These are phyloP conservation scores for Chouioia cunea DNA, from an alignment of 2,888 invertebrate species.

Conservation along the genomic window DNA sequence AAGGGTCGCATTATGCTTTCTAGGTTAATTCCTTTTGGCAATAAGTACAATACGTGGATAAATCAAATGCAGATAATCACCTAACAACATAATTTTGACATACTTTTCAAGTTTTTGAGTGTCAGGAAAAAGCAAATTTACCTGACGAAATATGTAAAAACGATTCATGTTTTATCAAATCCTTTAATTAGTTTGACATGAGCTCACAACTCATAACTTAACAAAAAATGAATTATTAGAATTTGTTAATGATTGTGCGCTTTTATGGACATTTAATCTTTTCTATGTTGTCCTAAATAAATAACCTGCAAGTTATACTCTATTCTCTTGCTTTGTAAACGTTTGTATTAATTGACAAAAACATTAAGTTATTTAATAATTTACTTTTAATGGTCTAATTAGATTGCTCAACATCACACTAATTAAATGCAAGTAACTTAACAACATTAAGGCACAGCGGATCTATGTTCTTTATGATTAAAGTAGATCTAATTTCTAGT, in stretches of 20 bases:
- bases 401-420: slow-evolving; percentile 34
- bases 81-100: slow-evolving; percentile 13
- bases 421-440: slow-evolving; percentile 48
- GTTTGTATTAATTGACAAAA: slow-evolving; percentile 16
- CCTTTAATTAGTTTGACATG: slow-evolving; percentile 22
- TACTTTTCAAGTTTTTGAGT: slow-evolving; percentile 30
- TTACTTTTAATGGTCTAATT: slow-evolving; percentile 19
- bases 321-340: neutral
- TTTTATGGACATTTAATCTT: slow-evolving; percentile 4
- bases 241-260: slow-evolving; percentile 20
- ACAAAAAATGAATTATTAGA: slow-evolving; percentile 1
- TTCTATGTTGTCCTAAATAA: slow-evolving; percentile 12
- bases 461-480: slow-evolving; percentile 37
- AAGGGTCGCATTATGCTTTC: slow-evolving; percentile 22
- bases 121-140: slow-evolving; percentile 17
- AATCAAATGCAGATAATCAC: slow-evolving; percentile 22
- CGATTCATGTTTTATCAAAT: slow-evolving; percentile 33
- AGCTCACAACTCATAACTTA: slow-evolving; percentile 31
- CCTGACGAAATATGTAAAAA: slow-evolving; percentile 20
- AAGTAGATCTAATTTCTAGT: slow-evolving; percentile 42
- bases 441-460: slow-evolving; percentile 49
- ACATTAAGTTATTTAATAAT: slow-evolving; percentile 22
- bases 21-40: slow-evolving; percentile 33
- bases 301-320: slow-evolving; percentile 14
- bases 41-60: slow-evolving; percentile 39